Conservation (phyloP, 92 coral and sea anemone genomes). For the Phenganax marumi region DNA sequence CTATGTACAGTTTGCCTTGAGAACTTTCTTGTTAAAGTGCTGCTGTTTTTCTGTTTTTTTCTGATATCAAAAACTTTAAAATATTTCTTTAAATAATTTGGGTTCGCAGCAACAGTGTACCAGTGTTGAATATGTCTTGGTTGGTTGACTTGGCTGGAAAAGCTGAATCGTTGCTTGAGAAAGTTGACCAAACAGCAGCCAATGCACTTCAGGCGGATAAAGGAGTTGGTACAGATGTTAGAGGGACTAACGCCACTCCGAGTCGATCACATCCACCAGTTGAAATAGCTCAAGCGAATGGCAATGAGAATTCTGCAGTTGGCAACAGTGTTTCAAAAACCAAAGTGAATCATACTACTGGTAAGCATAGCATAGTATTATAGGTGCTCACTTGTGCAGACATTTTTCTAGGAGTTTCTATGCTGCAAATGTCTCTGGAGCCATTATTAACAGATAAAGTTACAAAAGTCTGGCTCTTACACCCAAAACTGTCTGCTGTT, state of each 20-base stretch:
- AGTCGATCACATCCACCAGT: not conserved
- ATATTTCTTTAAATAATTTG: not conserved
- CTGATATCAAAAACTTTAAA: not conserved
- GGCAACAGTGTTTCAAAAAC: not conserved
- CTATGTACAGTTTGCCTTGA: too few relatives aligned
- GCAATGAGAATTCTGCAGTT: not conserved
- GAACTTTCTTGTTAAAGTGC: too few relatives aligned
- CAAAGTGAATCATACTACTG: slow-evolving; percentile 22
- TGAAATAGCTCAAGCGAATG: not conserved
- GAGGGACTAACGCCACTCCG: not conserved
- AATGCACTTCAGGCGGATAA: slow-evolving; percentile 71
- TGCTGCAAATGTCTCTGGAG: too few relatives aligned
- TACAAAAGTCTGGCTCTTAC: too few relatives aligned
- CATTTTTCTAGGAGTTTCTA: too few relatives aligned
- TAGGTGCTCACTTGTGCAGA: too few relatives aligned
- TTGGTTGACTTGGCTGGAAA: slow-evolving; percentile 86
- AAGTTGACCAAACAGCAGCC: slow-evolving; percentile 84
- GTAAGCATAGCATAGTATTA: not conserved
- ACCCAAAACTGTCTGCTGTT: too few relatives aligned
- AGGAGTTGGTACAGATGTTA: slow-evolving; percentile 32
- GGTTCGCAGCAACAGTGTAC: not conserved
- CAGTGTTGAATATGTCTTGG: slow-evolving; percentile 74
- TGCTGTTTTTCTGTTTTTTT: too few relatives aligned
- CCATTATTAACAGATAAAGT: too few relatives aligned
- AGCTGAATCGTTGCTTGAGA: slow-evolving; percentile 89